Base-by-base conservation (phyloP, 1,140 invertebrate genomes). In the Cyclargus thomasi region DNA sequence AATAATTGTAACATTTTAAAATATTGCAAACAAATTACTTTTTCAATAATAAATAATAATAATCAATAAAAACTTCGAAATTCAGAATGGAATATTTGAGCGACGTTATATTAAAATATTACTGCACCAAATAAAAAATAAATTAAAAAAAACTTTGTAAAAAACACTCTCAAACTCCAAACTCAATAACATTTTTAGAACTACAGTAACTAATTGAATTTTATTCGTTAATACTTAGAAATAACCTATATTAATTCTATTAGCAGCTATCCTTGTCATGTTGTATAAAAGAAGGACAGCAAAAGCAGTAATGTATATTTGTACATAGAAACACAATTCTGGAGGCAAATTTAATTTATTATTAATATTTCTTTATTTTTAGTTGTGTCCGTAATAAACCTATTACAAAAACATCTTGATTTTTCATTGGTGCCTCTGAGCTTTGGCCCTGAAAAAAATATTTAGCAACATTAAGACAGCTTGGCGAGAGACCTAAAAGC, bases 311-410 rank as follows among this genome's bases (percentile, higher is more conserved):
- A 77, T 84, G 81, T 87, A 85, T 81, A 88, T 83, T 85, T 88
- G 83, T 88, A 86, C 77, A 88, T 86, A 85, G 77, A 73, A 71
- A 81, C 71, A 80, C 39, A 73, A 78, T 80, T 68, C 79, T 71
- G 83, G 83, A 86, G 85, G 83, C 83, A 86, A 86, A 85, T 79
- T 78, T 85, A 81, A 79, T 82, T 86, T 85, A 75, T 81, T 80
- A 74, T 76, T 67, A 69, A 74, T 74, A 76, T 80, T 77, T 75
- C 73, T 72, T 75, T 67, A 80, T 69, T 79, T 78, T 70, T 77
- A 80, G 74, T 79, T 81, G 73, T 79, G 74, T 80, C 78, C 77
- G 78, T 82, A 81, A 77, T 77, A 74, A 79, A 85, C 73, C 70
- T 74, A 72, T 70, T 74, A 68, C 72, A 70, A 77, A 65, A 35